A percentile compares a stretch with the other conserved stretches of the same genome.
These are phyloP conservation scores for Agrilus cyanescens DNA, from an alignment of 2,888 invertebrate species.

Conservation along the genomic window DNA sequence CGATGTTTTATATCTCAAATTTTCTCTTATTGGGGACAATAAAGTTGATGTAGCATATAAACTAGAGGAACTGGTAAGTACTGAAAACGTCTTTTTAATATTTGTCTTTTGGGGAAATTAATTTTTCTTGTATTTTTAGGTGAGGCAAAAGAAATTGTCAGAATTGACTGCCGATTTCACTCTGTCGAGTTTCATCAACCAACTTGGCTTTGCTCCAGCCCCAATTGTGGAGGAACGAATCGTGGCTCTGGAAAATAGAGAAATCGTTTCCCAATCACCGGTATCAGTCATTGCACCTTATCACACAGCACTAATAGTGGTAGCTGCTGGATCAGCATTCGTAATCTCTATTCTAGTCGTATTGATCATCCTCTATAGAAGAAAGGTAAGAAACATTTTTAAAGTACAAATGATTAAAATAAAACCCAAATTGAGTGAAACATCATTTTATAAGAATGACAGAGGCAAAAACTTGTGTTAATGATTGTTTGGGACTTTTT, in stretches of 20 bases:
- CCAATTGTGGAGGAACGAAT: conserved; percentile 31
- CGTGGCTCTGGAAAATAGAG: conserved; percentile 50
- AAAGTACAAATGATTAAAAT: too few species aligned
- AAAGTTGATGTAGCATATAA: conserved; percentile 71
- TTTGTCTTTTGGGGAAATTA: background rate
- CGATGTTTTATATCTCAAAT: conserved; percentile 43
- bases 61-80: conserved; percentile 61
- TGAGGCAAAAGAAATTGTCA: conserved; percentile 38
- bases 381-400: conserved; percentile 35
- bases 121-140: conserved; percentile 19
- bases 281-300: conserved; percentile 58
- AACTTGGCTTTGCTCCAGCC: conserved; percentile 30
- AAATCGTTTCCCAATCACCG: conserved; percentile 55
- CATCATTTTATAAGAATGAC: too few species aligned
- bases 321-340: conserved; percentile 68
- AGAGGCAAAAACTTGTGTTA: too few species aligned
- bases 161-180: conserved; percentile 50
- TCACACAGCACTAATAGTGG: conserved; percentile 64
- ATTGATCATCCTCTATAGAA: conserved; percentile 61
- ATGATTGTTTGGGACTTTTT: too few species aligned
- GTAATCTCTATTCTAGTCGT: conserved; percentile 66
- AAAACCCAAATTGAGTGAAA: too few species aligned
- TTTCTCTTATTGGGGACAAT: conserved; percentile 55
- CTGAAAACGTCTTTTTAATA: background rate
- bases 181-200: conserved; percentile 50